Evolutionary conservation across 2,113 vertebrate species (phyloP), one percentile per base, ranked within the genome.

Genomic region (human): DNA sequence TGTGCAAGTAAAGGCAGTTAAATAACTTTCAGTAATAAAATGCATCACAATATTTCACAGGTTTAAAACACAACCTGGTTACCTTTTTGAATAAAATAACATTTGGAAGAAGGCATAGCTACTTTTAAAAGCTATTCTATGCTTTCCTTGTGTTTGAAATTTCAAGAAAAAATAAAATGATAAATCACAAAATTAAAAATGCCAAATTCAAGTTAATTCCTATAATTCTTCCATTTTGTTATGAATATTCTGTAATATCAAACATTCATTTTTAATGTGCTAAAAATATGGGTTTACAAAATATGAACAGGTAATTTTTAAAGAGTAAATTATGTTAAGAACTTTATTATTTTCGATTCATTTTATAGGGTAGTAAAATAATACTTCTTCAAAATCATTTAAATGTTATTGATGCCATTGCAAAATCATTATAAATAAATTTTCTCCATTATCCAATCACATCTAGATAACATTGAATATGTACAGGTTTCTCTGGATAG

Each of bases 211-310:
- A 94, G 59, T 85, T 25, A 80, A 92, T 52, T 85, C 50, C 45
- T 59, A 55, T 20, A 68, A 75, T 57, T 82, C 86, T 90, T 84
- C 52, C 64, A 86, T 81, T 92, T 90, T 75, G 9, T 96, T 92
- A 93, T 8, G 43, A 43, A 91, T 78, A 89, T 66, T 93, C 18
- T 75, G 1, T 66, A 90, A 78, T 91, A 91, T 91, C 68, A 97
- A 90, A 93, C 84, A 96, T 87, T 92, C 79, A 94, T 59, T 96
- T 96, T 97, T 96, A 96, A 88, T 93, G 84, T 89, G 50, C 57
- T 48, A 73, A 96, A 96, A 94, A 88, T 84, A 86, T 52, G 70
- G 55, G 59, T 95, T 92, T 94, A 97, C 9, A 92, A 97, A 97
- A 89, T 93, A 32, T 93, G 38, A 94, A 87, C 25, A 85, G 83